Percentiles rank a stretch among this genome's conserved stretches.
phyloP scores from a whole-genome alignment of 2,113 vertebrate species.

The Tychaedon coryphoeus region DNA sequence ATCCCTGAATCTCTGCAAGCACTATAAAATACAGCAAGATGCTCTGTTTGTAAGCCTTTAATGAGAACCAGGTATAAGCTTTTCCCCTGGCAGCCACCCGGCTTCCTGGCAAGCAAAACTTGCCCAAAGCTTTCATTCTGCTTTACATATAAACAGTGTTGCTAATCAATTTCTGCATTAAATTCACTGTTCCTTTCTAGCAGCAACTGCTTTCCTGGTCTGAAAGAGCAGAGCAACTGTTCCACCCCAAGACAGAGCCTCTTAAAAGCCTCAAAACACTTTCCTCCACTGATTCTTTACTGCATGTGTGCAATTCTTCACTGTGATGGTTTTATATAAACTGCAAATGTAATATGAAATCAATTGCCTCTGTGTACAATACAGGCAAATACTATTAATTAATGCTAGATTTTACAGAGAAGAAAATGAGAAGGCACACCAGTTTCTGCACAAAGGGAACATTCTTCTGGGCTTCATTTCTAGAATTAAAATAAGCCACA shows the following conservation, averaged over 20 bases:
- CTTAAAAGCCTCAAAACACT: not conserved
- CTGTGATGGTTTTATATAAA: not conserved
- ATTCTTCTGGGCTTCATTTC: not conserved
- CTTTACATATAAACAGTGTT: not conserved
- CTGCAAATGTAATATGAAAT: not conserved
- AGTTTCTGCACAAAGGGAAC: not conserved
- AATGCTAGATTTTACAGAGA: not conserved
- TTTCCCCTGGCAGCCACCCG: not conserved
- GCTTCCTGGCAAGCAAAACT: not conserved
- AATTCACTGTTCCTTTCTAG: not conserved
- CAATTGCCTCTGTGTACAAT: not conserved
- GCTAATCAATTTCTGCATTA: not conserved
- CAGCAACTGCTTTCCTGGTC: not conserved
- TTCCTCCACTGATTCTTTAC: not conserved
- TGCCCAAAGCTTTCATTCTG: not conserved
- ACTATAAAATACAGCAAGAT: not conserved
- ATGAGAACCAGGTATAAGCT: conserved; percentile 41
- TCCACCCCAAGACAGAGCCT: not conserved
- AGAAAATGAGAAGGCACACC: not conserved
- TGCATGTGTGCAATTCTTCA: not conserved
- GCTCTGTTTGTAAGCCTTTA: conserved; percentile 24
- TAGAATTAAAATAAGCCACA: not conserved
- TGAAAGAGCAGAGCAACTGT: not conserved
- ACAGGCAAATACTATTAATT: not conserved
- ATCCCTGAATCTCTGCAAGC: not conserved